Evolutionary conservation across 1,140 invertebrate genomes (phyloP).

Genomic region (Chionoecetes opilio): DNA sequence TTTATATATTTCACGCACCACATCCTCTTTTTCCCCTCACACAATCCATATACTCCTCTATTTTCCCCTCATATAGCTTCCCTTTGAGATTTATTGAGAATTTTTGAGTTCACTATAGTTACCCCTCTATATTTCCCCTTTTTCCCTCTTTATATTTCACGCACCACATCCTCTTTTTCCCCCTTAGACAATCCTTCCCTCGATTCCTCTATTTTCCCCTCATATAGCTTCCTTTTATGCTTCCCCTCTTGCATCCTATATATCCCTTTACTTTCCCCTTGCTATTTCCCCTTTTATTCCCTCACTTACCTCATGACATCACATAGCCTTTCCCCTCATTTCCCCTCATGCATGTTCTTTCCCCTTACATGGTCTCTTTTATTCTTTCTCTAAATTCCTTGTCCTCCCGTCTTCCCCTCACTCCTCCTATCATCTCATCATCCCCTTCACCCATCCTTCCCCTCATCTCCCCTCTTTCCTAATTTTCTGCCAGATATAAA

Average conservation of each 20-base stretch:
- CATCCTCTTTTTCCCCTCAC: not conserved
- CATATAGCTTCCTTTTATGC: not conserved
- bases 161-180: not conserved
- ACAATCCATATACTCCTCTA: too few relatives aligned
- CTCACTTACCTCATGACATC: too few relatives aligned
- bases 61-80: not conserved
- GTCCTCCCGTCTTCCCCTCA: not conserved
- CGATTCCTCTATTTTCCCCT: not conserved
- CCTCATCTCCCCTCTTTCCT: not conserved
- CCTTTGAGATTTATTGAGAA: not conserved
- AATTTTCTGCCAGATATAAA: slow-evolving; percentile 30
- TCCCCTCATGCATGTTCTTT: not conserved
- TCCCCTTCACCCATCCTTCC: not conserved
- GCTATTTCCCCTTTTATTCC: not conserved
- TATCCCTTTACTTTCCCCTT: not conserved
- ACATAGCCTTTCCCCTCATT: not conserved
- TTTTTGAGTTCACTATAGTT: too few relatives aligned
- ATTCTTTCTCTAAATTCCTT: not conserved
- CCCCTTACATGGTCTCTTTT: not conserved
- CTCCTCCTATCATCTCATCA: not conserved
- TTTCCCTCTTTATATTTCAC: too few relatives aligned
- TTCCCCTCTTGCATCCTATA: not conserved
- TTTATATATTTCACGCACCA: not conserved
- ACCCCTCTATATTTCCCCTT: not conserved
- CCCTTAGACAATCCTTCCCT: not conserved